Conservation (phyloP, 2,888 invertebrate genomes). For the Exocentrus adspersus region DNA sequence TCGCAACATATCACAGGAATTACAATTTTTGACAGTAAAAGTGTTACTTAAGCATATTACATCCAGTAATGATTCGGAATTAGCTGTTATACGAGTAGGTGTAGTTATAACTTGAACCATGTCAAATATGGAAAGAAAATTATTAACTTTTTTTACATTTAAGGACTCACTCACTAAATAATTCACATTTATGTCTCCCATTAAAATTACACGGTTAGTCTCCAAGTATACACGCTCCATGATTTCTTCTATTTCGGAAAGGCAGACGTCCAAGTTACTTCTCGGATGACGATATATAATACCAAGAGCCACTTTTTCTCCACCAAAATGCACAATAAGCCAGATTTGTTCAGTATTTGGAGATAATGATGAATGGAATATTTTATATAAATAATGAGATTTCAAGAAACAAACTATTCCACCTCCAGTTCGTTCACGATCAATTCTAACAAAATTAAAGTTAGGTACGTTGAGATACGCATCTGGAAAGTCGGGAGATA, state of each 20-base stretch:
- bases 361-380: background rate
- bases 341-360: slow-evolving; percentile 10
- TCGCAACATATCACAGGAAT: background rate
- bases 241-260: slow-evolving; percentile 13
- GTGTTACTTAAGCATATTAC: slow-evolving; percentile 15
- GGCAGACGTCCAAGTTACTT: slow-evolving; percentile 5
- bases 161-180: background rate
- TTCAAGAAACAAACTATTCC: slow-evolving; percentile 1
- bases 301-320: slow-evolving; percentile 4
- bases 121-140: slow-evolving; percentile 6
- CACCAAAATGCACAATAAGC: slow-evolving; percentile 5
- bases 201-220: background rate
- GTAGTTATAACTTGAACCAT: slow-evolving; percentile 6
- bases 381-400: slow-evolving; percentile 6
- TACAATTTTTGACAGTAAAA: slow-evolving; percentile 4
- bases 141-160: slow-evolving; percentile 5
- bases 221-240: slow-evolving; percentile 14
- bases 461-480: slow-evolving; percentile 9
- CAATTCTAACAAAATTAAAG: slow-evolving; percentile 5
- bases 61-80: slow-evolving; percentile 4
- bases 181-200: slow-evolving; percentile 22
- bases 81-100: slow-evolving; percentile 11
- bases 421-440: slow-evolving; percentile 15
- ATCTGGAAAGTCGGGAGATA: slow-evolving; percentile 9
- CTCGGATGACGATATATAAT: slow-evolving; percentile 18